A percentile compares a stretch with the other conserved stretches of the same genome.
These are phyloP conservation scores for Campopleginae sp. DNA, from an alignment of 2,888 invertebrate species.

Conservation along the genomic window DNA sequence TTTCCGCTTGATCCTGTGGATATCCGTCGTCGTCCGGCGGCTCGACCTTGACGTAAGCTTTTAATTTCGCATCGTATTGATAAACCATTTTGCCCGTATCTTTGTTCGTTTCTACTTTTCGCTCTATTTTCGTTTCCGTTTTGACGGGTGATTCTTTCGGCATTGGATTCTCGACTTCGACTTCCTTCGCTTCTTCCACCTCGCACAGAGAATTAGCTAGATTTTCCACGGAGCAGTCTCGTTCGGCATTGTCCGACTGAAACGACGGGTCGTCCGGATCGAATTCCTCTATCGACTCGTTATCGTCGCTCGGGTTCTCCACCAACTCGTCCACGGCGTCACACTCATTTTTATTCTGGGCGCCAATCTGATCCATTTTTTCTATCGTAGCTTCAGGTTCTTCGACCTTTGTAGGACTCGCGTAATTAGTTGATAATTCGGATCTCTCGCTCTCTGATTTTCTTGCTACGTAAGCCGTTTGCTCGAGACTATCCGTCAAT, in stretches of 20 bases:
- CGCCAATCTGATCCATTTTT: neutral
- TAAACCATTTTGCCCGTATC: slow-evolving; percentile 61
- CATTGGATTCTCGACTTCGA: neutral
- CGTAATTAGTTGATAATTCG: neutral
- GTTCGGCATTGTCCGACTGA: slow-evolving; percentile 71
- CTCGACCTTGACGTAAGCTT: slow-evolving; percentile 68
- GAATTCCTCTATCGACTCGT: slow-evolving; percentile 81
- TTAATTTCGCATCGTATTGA: slow-evolving; percentile 62
- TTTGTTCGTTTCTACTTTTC: neutral
- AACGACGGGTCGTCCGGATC: slow-evolving; percentile 80
- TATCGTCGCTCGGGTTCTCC: slow-evolving; percentile 72
- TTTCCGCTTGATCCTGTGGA: neutral
- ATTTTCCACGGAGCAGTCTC: slow-evolving; percentile 60
- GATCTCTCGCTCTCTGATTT: slow-evolving; percentile 46
- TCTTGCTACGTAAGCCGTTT: slow-evolving; percentile 27
- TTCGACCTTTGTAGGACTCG: slow-evolving; percentile 7
- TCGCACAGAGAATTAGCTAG: slow-evolving; percentile 28
- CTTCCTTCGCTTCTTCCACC: slow-evolving; percentile 47
- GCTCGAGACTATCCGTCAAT: slow-evolving; percentile 11
- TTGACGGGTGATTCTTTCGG: neutral
- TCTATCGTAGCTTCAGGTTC: neutral
- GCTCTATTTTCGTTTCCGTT: slow-evolving; percentile 4
- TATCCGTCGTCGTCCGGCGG: slow-evolving; percentile 38
- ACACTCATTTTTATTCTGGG: slow-evolving; percentile 18
- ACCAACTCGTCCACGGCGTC: neutral